These are phyloP conservation scores for Drosophila orena DNA, from an alignment of 1,140 invertebrate species.

Conservation along the genomic window DNA sequence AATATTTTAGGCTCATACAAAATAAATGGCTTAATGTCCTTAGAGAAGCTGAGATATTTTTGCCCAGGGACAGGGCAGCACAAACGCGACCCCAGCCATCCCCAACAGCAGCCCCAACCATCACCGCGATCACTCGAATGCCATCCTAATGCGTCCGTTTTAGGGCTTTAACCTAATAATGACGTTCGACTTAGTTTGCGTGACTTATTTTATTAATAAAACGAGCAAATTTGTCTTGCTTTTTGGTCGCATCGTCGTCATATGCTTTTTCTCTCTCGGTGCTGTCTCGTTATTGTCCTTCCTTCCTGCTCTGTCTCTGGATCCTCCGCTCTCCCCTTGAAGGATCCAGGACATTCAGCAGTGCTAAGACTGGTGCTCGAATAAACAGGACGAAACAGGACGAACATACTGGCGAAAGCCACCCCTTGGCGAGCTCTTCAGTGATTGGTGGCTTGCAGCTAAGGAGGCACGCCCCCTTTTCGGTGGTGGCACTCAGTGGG, in stretches of 20 bases:
- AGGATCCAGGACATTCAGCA: background rate
- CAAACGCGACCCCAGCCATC: background rate
- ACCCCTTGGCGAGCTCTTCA: constrained; percentile 11
- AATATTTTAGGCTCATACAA: constrained; percentile 17
- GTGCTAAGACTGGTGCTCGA: background rate
- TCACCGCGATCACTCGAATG: constrained; percentile 16
- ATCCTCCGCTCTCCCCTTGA: background rate
- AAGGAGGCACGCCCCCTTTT: constrained; percentile 27
- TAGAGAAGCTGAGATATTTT: constrained; percentile 25
- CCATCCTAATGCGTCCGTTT: constrained; percentile 74
- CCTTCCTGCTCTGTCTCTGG: background rate
- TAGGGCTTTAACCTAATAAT: constrained; percentile 84
- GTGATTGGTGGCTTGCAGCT: constrained; percentile 12
- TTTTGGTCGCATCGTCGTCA: constrained; percentile 66
- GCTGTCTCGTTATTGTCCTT: constrained; percentile 42
- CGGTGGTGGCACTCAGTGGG: background rate
- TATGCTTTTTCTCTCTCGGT: constrained; percentile 29
- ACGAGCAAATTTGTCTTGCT: constrained; percentile 83
- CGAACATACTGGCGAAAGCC: constrained; percentile 22
- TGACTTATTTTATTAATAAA: constrained; percentile 84
- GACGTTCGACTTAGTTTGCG: constrained; percentile 82
- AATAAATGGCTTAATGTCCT: constrained; percentile 15
- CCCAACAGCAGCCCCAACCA: background rate
- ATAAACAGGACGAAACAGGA: constrained; percentile 20
- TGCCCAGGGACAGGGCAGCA: constrained; percentile 4